Base-by-base conservation (phyloP, 2,888 invertebrate species). In the Drosophila colorata region DNA sequence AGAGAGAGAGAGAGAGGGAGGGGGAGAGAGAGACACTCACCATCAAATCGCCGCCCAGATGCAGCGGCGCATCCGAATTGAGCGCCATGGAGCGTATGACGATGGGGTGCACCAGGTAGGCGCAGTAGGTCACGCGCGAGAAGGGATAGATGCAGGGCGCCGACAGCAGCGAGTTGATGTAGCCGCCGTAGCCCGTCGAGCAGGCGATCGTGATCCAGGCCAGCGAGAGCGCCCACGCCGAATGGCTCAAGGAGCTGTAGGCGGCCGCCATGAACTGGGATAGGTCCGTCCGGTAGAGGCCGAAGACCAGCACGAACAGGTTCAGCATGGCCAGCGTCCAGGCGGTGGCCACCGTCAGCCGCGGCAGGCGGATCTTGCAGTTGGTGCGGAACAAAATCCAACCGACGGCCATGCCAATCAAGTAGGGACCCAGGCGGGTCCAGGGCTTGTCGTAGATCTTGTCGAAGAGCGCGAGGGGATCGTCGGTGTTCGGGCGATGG, bases 371-470 rank as follows among this genome's bases (percentile, higher is more conserved):
- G 16, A 97, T 94, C 91, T 95, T 95, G 91, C 96, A 95, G 90
- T 96, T 95, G 25, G 96, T 96, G 92, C 96, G 96, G 91, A 96
- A 97, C 18, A 97, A 93, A 69, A 96, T 94, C 95, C 97, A 97
- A 0, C 97, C 97, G 0, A 95, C 95, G 16, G 95, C 93, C 96
- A 97, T 97, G 75, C 97, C 97, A 55, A 97, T 95, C 2, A 97
- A 93, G 91, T 97, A 97, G 0, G 97, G 97, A 0, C 97, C 97
- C 13, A 97, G 92, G 63, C 97, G 92, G 0, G 97, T 97, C 96
- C 97, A 97, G 1, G 97, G 97, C 91, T 97, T 97, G 92, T 97
- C 97, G 91, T 97, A 97, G 80, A 97, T 96, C 93, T 97, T 96
- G 92, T 97, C 97, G 91, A 97, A 97, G 52, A 96, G 93, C 0